A percentile compares a stretch with the other conserved stretches of the same genome.
Evolutionary conservation across 30 jellyfish, hydroid and myxozoan genomes (phyloP).

Genomic region (Aurelia coerulea): DNA sequence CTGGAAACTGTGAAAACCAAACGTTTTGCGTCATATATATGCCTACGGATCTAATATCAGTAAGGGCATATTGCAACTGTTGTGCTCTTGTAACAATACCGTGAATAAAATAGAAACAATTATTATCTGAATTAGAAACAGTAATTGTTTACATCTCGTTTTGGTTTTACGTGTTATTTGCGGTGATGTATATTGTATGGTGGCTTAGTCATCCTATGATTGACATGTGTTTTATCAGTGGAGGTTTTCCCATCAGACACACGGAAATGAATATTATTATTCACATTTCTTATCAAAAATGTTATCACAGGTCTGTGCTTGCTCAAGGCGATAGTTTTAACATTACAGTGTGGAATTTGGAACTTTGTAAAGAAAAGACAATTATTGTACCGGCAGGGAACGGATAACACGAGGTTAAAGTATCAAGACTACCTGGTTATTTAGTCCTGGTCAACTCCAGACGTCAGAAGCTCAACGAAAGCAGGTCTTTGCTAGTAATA

Average conservation of each 20-base stretch:
- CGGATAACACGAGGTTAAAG: background rate
- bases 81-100: background rate
- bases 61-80: background rate
- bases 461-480: background rate
- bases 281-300: background rate
- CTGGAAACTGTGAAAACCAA: too few species aligned
- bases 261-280: conserved; percentile 45
- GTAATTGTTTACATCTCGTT: conserved; percentile 9
- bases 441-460: background rate
- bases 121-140: conserved; percentile 1
- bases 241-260: conserved; percentile 47
- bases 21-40: too few species aligned
- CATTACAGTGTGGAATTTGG: background rate
- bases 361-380: background rate
- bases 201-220: conserved; percentile 33
- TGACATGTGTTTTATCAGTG: conserved; percentile 20
- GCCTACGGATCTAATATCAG: too few species aligned
- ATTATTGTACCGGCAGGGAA: background rate
- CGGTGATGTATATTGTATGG: conserved; percentile 34
- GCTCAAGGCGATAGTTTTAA: conserved; percentile 32
- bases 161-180: background rate
- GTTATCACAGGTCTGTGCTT: conserved; percentile 28
- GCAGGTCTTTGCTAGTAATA: too few species aligned
- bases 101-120: conserved; percentile 23
- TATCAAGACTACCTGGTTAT: background rate